These are phyloP conservation scores for Zaprionus bogoriensis DNA, from an alignment of 2,888 invertebrate species.

Conservation along the genomic window DNA sequence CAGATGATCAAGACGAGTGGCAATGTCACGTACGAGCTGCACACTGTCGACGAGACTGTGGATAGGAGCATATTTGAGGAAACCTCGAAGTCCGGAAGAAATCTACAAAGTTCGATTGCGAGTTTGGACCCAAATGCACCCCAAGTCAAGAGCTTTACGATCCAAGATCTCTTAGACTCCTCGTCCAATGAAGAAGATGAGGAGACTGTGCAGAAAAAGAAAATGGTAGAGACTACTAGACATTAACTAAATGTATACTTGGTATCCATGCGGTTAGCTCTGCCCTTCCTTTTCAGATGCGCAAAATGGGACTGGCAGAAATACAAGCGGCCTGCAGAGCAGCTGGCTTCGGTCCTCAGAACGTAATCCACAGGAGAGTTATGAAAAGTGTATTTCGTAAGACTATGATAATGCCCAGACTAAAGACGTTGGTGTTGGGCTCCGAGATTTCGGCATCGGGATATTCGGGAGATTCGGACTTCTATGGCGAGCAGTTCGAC, in stretches of 20 bases:
- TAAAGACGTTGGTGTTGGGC: no score
- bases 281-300: slow-evolving; percentile 28
- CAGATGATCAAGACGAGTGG: slow-evolving; percentile 16
- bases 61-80: no score
- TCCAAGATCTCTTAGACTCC: slow-evolving; percentile 33
- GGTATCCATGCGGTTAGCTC: no score
- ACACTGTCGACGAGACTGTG: neutral
- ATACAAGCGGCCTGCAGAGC: slow-evolving; percentile 31
- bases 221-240: slow-evolving; percentile 19
- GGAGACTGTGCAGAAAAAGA: slow-evolving; percentile 9
- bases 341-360: neutral
- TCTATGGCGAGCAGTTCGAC: no score
- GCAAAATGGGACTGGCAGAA: slow-evolving; percentile 55
- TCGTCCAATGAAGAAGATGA: slow-evolving; percentile 28
- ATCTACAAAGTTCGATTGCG: no score
- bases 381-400: neutral
- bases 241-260: neutral
- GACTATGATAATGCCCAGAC: no score
- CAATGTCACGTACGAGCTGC: slow-evolving; percentile 22
- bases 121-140: no score
- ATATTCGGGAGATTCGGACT: no score
- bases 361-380: no score
- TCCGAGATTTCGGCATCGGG: no score
- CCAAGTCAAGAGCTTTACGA: slow-evolving; percentile 12
- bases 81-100: no score